Evolutionary conservation across 2,888 invertebrate genomes (phyloP), one percentile per base, ranked within the genome.

Genomic region (Nymphalis urticae): DNA sequence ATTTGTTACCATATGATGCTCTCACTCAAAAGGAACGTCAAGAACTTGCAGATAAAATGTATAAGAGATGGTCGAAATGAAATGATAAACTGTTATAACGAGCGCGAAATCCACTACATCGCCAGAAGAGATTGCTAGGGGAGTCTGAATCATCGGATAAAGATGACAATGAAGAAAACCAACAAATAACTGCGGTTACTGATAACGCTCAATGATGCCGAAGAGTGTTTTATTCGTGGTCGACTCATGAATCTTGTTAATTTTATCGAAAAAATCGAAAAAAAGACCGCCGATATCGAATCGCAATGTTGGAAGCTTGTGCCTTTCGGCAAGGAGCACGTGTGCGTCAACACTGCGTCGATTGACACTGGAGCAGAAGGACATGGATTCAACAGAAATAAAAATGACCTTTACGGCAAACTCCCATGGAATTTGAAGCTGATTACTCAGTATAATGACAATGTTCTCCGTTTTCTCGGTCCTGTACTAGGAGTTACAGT

Each of bases 351-450:
- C 85, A 95, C 96, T 0, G 97, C 97, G 0, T 96, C 96, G 7
- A 96, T 98, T 48, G 98, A 98, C 87, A 97, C 97, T 0, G 96
- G 97, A 48, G 95, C 95, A 1, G 95, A 96, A 83, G 97, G 97
- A 0, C 97, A 96, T 84, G 98, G 97, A 0, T 98, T 98, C 82
- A 94, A 95, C 0, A 93, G 92, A 62, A 95, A 96, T 1, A 94
- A 94, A 50, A 89, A 93, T 0, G 96, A 96, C 76, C 94, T 95
- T n/a, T 96, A 95, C 73, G 95, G 95, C 0, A 94, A 94, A 71
- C 98, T 98, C 84, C 96, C 97, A 0, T 98, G 98, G 98, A 98
- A 98, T 85, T 92, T 98, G 0, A 98, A 92, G 92, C 89, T 95
- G 50, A 84, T 98, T 21, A 96, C 97, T 2, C 95, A 96, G 74